Base-by-base conservation (phyloP, 2,888 invertebrate species). In the Oligia fasciuncula region DNA sequence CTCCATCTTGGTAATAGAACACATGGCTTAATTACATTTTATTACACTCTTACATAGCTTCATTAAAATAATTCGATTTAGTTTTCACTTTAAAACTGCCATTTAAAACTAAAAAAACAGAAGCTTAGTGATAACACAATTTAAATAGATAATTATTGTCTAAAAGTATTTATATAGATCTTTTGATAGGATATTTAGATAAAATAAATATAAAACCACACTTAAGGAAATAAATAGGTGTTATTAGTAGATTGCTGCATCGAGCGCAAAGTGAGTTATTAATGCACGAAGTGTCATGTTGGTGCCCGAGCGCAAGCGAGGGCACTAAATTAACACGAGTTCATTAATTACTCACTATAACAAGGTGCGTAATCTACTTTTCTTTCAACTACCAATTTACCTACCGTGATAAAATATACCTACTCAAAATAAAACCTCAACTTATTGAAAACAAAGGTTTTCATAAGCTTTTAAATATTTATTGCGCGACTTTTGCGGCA, bases 11-110 rank as follows among this genome's bases (percentile, higher is more conserved):
- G 77, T 81, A 69, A 63, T 73, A 83, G 70, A 85, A 84, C 73
- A 79, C 79, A 84, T 74, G 70, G 65, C 63, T 51, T 77, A 86
- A 88, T 89, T 85, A 82, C 70, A 79, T 85, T 86, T 88, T 87
- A 90, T 87, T 76, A 73, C 40, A 73, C 66, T 80, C 73, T 73
- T 70, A 75, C n/a, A 86, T 76, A 23, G 76, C 80, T 85, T 89
- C 63, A 85, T 87, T 87, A 79, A 81, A 87, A 84, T 83, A 74
- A 81, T 84, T 80, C 68, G 75, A 80, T 83, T 65, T 81, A 76
- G 78, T 83, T 87, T 84, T 77, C 54, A 83, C 72, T 76, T 29
- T 49, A 73, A 73, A 83, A 75, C 29, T 51, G 57, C 40, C 35
- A 49, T 84, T 80, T 79, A n/a, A 67, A 82, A 76, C 23, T 76